Conservation (phyloP, 2,888 invertebrate genomes). For the Dicyrtomina minuta region DNA sequence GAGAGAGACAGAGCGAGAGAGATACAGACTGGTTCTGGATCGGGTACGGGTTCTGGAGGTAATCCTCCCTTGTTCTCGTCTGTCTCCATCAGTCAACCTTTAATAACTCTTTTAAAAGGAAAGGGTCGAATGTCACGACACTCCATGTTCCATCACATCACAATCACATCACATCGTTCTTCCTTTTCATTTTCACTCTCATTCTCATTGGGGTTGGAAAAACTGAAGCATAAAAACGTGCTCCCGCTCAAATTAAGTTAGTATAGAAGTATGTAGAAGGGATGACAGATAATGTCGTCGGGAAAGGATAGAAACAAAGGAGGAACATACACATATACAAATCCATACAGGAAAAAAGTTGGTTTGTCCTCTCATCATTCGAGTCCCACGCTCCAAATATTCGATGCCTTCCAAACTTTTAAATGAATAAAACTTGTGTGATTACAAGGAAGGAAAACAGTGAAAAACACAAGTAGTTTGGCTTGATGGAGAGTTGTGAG, state of each 20-base stretch:
- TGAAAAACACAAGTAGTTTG: background rate
- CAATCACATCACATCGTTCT: background rate
- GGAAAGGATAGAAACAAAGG: no score
- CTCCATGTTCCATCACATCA: background rate
- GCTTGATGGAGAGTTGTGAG: background rate
- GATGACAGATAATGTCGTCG: background rate
- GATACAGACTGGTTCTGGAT: no score
- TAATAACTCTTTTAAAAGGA: no score
- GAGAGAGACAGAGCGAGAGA: background rate
- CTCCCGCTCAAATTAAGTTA: constrained; percentile 10
- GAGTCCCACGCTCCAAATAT: no score
- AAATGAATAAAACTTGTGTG: no score
- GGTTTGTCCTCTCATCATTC: no score
- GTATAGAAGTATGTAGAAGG: background rate
- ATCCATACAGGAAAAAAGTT: background rate
- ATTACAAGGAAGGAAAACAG: background rate
- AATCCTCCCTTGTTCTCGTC: background rate
- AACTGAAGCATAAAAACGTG: background rate
- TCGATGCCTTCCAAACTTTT: no score
- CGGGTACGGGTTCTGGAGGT: no score
- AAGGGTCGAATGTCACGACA: background rate
- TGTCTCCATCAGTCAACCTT: no score
- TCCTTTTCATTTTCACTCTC: background rate
- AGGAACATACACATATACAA: no score
- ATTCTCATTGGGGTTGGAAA: background rate